Evolutionary conservation across 2,888 invertebrate genomes (phyloP), one percentile per base, ranked within the genome.

Genomic region (Tortrix viridana): DNA sequence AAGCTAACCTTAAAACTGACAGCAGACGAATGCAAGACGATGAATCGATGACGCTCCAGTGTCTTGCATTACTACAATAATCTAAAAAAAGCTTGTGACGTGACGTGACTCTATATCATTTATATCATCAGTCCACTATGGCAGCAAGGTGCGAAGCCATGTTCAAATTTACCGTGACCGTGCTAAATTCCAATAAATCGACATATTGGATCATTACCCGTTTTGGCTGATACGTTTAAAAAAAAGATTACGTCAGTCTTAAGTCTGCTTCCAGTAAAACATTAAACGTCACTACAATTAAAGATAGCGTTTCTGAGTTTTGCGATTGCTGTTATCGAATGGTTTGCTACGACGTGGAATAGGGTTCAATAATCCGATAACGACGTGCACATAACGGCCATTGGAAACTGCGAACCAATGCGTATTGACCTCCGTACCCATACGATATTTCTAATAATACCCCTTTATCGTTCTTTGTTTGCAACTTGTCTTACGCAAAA

Each of bases 401-500:
- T 84, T 84, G 82, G 81, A 74, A 79, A 78, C 76, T 72, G 74
- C 77, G 75, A 75, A 74, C 68, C 74, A 71, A 69, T 76, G 78
- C 79, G 73, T 81, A 74, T 77, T 86, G 87, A 87, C 86, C 88
- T 82, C 82, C 75, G 77, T 69, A 72, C 79, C 71, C 69, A 71
- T 65, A 74, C 79, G 77, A 81, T 80, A 78, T 77, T 79, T 85
- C 87, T 88, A 88, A 84, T 86, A 81, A 88, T 88, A 85, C 71
- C 74, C 76, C 75, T 74, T 81, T 82, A 82, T 81, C 77, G 71
- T 70, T 71, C 80, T 82, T 79, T 80, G 79, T 82, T 75, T 76
- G 70, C 69, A 69, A 71, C 68, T 69, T 68, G 72, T 67, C 64
- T 70, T 70, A 73, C 71, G 71, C 74, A 76, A 18, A 46, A 53